Evolutionary conservation across 2,797 vertebrate genomes (phyloP), one percentile per base, ranked within the genome.

Genomic region (Hemibagrus guttatus): DNA sequence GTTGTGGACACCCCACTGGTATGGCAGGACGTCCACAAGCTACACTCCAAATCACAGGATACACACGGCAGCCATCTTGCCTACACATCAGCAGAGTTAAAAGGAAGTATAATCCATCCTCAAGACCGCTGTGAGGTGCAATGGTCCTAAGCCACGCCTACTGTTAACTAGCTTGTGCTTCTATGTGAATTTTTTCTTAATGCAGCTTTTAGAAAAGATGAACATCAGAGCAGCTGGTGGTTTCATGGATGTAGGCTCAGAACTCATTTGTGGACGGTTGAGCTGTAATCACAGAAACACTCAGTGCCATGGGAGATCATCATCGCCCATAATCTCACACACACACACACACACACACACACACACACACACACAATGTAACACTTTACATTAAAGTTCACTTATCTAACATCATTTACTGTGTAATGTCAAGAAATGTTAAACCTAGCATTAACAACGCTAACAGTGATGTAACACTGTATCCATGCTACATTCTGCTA

Each of bases 221-320:
- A 21, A 79, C 14, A 54, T 3, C 28, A 28, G 2, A 58, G 75
- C 14, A 81, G 58, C 19, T 2, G 2, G n/a, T 8, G 11, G 31
- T 59, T 31, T 35, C 12, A 26, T 17, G 35, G n/a, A n/a, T 46
- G 42, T 76, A 85, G 90, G 93, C 93, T 94, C 93, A 94, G 93
- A 93, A 84, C 92, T 94, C 91, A 92, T 75, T 87, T 90, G 26
- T 83, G 91, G 92, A 95, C 92, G 91, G 92, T 75, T 91, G 72
- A 85, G 35, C 71, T 92, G 88, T 92, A 93, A 94, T 94, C 93
- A 93, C 81, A 88, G 90, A 79, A 84, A 26, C 63, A 64, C 81
- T 95, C 92, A 92, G 92, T 87, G 94, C 94, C 92, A 94, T 94
- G 93, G 94, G 91, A 92, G 92, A 85, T 93, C 92, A 94, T 94